A percentile compares a stretch with the other conserved stretches of the same genome.
Evolutionary conservation across 1,140 invertebrate genomes (phyloP).

Genomic region (Sipha flava): DNA sequence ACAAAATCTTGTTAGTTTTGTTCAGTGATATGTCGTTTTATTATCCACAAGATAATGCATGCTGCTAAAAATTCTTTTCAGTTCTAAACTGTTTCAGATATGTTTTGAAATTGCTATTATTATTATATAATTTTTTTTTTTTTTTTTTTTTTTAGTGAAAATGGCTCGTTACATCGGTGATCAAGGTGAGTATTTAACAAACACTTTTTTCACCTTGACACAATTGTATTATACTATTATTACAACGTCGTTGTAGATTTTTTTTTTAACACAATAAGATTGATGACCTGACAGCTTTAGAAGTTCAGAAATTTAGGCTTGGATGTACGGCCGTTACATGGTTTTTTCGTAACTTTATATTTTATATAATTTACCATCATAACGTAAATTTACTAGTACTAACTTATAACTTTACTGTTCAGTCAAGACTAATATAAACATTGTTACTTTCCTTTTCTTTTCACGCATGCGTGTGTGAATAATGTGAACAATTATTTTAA

Average conservation of each 20-base stretch:
- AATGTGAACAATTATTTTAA: neutral
- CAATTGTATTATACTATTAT: neutral
- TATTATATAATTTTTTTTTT: neutral
- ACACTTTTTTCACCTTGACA: neutral
- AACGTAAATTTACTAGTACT: neutral
- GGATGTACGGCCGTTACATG: neutral
- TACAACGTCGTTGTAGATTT: neutral
- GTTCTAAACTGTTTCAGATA: neutral
- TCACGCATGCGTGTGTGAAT: neutral
- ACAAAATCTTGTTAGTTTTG: neutral
- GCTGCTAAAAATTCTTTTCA: neutral
- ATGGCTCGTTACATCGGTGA: constrained; percentile 37
- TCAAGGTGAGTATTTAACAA: constrained; percentile 33
- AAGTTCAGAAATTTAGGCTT: neutral
- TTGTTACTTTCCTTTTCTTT: neutral
- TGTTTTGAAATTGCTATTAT: neutral
- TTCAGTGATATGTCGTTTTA: neutral
- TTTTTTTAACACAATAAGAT: neutral
- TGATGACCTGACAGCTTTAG: neutral
- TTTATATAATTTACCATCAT: neutral
- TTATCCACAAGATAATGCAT: neutral
- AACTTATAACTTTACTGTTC: neutral
- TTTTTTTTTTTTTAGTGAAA: constrained; percentile 36
- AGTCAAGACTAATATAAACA: neutral
- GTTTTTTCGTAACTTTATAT: neutral